Base-by-base conservation (phyloP, 2,113 vertebrate genomes). In the Ovis canadensis region DNA sequence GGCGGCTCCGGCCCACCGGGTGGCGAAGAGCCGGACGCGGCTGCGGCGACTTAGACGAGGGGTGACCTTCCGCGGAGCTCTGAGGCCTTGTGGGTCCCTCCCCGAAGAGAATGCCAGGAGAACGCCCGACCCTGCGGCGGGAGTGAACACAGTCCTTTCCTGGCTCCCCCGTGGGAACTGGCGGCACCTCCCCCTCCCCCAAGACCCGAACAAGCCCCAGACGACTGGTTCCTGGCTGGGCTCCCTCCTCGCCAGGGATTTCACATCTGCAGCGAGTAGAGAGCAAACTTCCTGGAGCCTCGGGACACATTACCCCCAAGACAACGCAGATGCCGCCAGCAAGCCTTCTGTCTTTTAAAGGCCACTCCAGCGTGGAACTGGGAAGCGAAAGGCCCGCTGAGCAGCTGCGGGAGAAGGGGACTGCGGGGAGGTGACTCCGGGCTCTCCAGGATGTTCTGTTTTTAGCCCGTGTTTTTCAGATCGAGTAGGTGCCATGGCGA, bases 401-500 rank as follows among this genome's bases (percentile, higher is more conserved):
- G 12, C 40, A 45, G 40, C 91, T 78, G 57, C 17, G 2, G 50
- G 71, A 59, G 71, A 94, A 96, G 94, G 90, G 40, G 83, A 7
- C 57, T 83, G 71, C 9, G 0, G 71, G 62, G n/a, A 74, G 59
- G 91, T 27, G 45, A 31, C 12, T 40, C 19, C 91, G 88, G 88
- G 54, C 55, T 55, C 60, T 40, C 31, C 82, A 48, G n/a, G 25
- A 3, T 17, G 88, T 91, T 96, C 98, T 52, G 87, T 95, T 98
- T 98, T 98, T 97, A 98, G 98, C 96, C 88, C 64, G 88, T 96
- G 96, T 96, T 97, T 97, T 93, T 95, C 96, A 82, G 93, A 96
- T 90, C 92, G 71, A 92, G 94, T 33, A 97, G 97, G 97, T 96
- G 84, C 91, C 97, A 98, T 97, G 98, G 98, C 96, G 97, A 98